phyloP scores from a whole-genome alignment of 2,113 vertebrate species.

The Phoenicopterus ruber region DNA sequence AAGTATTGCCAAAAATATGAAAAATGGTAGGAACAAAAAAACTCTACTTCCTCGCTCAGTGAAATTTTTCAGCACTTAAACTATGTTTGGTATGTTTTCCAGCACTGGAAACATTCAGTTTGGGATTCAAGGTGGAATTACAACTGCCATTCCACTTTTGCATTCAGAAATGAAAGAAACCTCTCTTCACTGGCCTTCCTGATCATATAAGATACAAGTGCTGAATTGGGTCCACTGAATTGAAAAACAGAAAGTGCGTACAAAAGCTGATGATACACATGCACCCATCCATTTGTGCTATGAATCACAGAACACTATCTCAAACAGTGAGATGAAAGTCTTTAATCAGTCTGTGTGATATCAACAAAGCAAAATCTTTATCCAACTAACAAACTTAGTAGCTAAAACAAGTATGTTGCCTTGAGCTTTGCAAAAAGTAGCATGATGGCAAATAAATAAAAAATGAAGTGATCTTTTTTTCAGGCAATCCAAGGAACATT shows the following conservation, averaged over 20 bases:
- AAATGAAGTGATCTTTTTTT: background rate
- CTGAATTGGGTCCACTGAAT: background rate
- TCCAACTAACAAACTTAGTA: background rate
- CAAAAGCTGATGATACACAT: background rate
- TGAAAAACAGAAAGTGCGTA: background rate
- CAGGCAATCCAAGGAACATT: constrained; percentile 14
- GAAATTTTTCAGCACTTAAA: background rate
- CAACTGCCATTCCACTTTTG: background rate
- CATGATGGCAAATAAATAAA: background rate
- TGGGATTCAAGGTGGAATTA: background rate
- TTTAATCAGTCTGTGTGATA: background rate
- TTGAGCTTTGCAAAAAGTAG: background rate
- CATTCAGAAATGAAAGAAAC: background rate
- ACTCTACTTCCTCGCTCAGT: background rate
- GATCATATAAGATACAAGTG: background rate
- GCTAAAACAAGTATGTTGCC: background rate
- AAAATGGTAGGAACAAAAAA: background rate
- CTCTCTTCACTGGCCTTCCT: background rate
- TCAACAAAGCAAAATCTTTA: background rate
- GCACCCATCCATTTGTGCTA: background rate
- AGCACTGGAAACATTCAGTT: background rate
- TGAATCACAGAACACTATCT: background rate
- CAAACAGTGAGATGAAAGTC: background rate
- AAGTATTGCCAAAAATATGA: background rate
- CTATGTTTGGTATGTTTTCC: background rate